These are phyloP conservation scores for Sphaerophoria taeniata DNA, from an alignment of 2,888 invertebrate species.

Conservation along the genomic window DNA sequence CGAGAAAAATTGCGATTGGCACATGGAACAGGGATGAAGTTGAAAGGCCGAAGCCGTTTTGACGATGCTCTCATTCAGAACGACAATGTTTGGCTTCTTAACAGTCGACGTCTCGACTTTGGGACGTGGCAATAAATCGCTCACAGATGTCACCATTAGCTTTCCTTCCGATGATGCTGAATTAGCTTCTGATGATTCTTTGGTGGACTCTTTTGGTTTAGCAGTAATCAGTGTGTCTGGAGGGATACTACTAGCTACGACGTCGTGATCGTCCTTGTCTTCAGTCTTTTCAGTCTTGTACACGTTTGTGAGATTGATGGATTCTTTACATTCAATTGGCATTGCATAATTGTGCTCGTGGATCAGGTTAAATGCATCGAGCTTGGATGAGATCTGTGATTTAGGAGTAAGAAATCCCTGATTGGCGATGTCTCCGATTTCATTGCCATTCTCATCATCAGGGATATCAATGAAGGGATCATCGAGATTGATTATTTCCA, in stretches of 20 bases:
- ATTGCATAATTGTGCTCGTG: conserved; percentile 81
- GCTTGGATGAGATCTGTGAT: not conserved
- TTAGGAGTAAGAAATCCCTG: conserved; percentile 24
- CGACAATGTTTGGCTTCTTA: conserved; percentile 81
- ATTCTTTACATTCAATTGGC: conserved; percentile 78
- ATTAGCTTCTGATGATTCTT: conserved; percentile 17
- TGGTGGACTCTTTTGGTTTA: conserved; percentile 39
- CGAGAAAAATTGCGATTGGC: conserved; percentile 80
- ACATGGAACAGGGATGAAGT: conserved; percentile 79
- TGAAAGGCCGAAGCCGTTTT: conserved; percentile 80
- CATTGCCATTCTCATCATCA: conserved; percentile 78
- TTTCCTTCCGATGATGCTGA: conserved; percentile 74
- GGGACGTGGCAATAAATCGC: conserved; percentile 60
- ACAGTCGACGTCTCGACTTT: conserved; percentile 26
- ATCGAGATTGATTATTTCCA: conserved; percentile 82
- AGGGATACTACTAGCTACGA: conserved; percentile 43
- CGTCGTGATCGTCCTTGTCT: conserved; percentile 74
- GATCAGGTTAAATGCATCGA: conserved; percentile 68
- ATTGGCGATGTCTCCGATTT: conserved; percentile 51
- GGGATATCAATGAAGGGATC: conserved; percentile 82
- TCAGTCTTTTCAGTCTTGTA: conserved; percentile 81
- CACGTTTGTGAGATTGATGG: conserved; percentile 77
- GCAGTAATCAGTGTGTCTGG: conserved; percentile 54
- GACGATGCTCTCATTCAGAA: conserved; percentile 82
- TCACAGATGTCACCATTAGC: conserved; percentile 70